Evolutionary conservation across 2,797 vertebrate species (phyloP).

Genomic region (Melanotaenia parkinsoni): DNA sequence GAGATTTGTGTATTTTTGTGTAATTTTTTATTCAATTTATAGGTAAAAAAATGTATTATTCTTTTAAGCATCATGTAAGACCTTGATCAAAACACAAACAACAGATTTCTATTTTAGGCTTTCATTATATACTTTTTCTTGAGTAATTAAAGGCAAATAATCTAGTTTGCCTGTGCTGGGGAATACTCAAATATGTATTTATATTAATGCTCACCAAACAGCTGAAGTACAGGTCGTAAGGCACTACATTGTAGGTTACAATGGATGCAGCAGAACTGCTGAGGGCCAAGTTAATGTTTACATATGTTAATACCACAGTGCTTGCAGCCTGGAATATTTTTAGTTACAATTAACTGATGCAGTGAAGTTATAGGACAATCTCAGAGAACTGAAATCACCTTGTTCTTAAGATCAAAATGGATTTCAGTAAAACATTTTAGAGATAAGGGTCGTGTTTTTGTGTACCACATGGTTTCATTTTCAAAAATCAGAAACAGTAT

Average conservation of each 20-base stretch:
- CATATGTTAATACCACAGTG: constrained; percentile 50
- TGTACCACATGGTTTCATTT: neutral
- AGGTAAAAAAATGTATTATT: neutral
- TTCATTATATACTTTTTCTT: neutral
- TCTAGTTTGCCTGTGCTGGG: constrained; percentile 9
- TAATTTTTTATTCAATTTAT: neutral
- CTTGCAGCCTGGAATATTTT: constrained; percentile 35
- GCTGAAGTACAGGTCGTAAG: constrained; percentile 30
- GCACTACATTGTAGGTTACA: constrained; percentile 10
- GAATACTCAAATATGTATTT: constrained; percentile 17
- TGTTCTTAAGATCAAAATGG: neutral
- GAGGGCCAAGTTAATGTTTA: constrained; percentile 49
- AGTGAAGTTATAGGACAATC: constrained; percentile 16
- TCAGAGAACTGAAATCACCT: constrained; percentile 1
- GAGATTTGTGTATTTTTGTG: neutral
- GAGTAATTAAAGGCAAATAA: constrained; percentile 15
- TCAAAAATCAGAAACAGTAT: neutral
- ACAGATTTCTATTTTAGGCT: neutral
- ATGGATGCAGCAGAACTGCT: constrained; percentile 29
- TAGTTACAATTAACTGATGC: constrained; percentile 27
- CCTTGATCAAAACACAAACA: neutral
- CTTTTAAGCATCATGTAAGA: neutral
- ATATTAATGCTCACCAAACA: constrained; percentile 25
- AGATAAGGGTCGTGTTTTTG: neutral
- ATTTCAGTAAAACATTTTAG: neutral